Evolutionary conservation across 2,888 invertebrate species (phyloP), one percentile per base, ranked within the genome.

Genomic region (Noctua janthina): DNA sequence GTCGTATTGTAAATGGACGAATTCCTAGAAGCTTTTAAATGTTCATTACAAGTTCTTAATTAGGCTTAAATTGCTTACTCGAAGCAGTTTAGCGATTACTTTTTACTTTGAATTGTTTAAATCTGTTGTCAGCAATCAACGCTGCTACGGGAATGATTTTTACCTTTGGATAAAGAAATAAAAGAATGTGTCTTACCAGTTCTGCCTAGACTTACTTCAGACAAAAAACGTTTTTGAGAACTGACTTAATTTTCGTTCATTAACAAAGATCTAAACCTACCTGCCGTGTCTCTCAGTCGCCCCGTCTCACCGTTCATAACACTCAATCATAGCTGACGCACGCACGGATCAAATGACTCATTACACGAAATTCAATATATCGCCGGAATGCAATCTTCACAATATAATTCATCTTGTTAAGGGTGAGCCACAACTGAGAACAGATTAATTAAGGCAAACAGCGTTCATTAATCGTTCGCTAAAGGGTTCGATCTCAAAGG

Each of bases 391-490:
- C 87, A 86, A 83, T 88, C 86, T 86, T 86, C 79, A 74, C 75
- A 54, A 83, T 81, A 84, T 74, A 81, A 86, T 88, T 81, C 77
- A 79, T 89, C 85, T 86, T 86, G 86, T 83, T 89, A 82, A 83
- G 71, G 73, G 70, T 73, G 83, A 82, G 59, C 85, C 82, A 74
- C 80, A 83, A 81, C 88, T 83, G 77, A 84, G 83, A 85, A 89
- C 87, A 83, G 83, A 89, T 89, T 90, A 89, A 91, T 91, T 90
- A 91, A 89, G 88, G 91, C 90, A 89, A 92, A 88, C 83, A 85
- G 86, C 91, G 89, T 92, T 90, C 90, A 92, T 92, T 92, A 92
- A 92, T 93, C 91, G 92, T 90, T 87, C 87, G 83, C 82, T 84
- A 87, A 87, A 91, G 92, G 93, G 88, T 87, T 91, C 85, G 87